A percentile compares a stretch with the other conserved stretches of the same genome.
phyloP scores from a whole-genome alignment of 2,797 vertebrate genomes.

The Coccyzus lansbergi region DNA sequence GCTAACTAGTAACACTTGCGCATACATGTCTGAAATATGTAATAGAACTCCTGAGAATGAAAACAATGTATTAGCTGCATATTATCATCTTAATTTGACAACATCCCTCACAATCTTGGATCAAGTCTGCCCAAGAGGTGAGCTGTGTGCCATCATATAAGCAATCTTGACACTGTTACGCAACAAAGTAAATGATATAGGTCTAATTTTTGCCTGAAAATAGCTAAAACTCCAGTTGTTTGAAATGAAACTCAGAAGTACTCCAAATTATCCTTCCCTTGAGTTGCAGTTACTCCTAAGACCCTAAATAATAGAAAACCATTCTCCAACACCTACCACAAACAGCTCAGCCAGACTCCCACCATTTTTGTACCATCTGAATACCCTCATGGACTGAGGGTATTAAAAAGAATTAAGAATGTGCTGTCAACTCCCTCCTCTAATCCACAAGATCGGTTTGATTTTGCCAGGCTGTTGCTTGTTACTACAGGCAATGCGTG shows the following conservation, averaged over 20 bases:
- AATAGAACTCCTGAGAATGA: not conserved
- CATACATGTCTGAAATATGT: not conserved
- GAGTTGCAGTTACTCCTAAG: not conserved
- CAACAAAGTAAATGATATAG: not conserved
- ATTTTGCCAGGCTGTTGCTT: slow-evolving; percentile 19
- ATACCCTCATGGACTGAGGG: not conserved
- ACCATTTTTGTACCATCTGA: not conserved
- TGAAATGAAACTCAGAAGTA: not conserved
- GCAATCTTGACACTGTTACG: not conserved
- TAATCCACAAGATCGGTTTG: not conserved
- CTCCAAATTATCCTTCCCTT: slow-evolving; percentile 7
- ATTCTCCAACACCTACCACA: not conserved
- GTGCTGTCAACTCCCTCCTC: slow-evolving; percentile 3
- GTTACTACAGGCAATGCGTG: not conserved
- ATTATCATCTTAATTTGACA: slow-evolving; percentile 5
- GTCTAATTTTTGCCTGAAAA: not conserved
- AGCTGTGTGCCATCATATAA: not conserved
- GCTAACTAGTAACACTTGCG: not conserved
- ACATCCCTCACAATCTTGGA: not conserved
- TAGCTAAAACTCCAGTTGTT: not conserved
- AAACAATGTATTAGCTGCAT: not conserved
- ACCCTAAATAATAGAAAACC: not conserved
- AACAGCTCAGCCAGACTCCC: not conserved
- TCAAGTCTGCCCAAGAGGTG: not conserved
- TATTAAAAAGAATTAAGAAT: not conserved